phyloP scores from a whole-genome alignment of 2,888 invertebrate genomes.

The Himalopsyche tibetana region DNA sequence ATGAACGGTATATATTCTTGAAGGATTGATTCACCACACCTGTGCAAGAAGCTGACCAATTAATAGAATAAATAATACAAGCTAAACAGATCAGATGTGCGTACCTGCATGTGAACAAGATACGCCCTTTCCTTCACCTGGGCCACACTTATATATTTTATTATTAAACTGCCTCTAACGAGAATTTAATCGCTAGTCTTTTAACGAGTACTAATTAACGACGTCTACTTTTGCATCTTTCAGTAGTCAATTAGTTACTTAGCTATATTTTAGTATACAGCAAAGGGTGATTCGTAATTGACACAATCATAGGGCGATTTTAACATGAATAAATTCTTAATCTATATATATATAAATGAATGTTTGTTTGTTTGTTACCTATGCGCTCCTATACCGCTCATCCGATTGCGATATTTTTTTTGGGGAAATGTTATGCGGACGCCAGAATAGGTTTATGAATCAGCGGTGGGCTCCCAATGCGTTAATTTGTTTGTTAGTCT shows the following conservation, averaged over 20 bases:
- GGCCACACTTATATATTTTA: constrained; percentile 30
- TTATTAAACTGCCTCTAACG: constrained; percentile 39
- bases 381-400: too few species aligned
- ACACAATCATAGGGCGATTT: constrained; percentile 8
- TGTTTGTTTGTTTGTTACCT: too few species aligned
- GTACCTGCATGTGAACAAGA: not conserved
- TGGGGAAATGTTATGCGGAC: too few species aligned
- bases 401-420: too few species aligned
- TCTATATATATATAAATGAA: too few species aligned
- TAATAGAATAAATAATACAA: constrained; percentile 9
- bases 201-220: constrained; percentile 31
- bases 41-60: not conserved
- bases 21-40: not conserved
- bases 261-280: not conserved
- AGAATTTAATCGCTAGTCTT: constrained; percentile 16
- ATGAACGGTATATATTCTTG: not conserved
- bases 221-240: constrained; percentile 6
- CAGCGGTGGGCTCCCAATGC: too few species aligned
- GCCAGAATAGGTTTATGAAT: too few species aligned
- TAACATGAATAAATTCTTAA: not conserved
- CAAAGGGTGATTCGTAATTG: constrained; percentile 30
- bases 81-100: not conserved
- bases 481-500: too few species aligned
- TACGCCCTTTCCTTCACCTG: constrained; percentile 36
- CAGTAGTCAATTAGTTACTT: not conserved